Conservation (phyloP, 2,888 invertebrate species). For the Hirtodrosophila histrioides region DNA sequence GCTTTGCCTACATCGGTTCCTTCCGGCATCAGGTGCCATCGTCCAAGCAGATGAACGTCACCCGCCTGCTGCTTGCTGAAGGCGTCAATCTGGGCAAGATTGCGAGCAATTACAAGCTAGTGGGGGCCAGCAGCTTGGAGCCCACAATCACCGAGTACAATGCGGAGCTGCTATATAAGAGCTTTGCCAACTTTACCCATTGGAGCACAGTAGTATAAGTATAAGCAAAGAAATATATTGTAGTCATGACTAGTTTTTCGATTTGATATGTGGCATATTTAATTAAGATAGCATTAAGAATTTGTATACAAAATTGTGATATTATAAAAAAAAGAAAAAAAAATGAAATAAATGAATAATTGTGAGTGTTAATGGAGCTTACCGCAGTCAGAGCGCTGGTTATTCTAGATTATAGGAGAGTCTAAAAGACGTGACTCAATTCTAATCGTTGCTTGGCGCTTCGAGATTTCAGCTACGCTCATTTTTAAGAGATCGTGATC, state of each 20-base stretch:
- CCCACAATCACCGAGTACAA: conserved; percentile 88
- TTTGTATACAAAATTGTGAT: conserved; percentile 49
- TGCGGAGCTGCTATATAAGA: conserved; percentile 87
- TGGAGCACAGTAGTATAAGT: conserved; percentile 80
- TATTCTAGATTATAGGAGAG: conserved; percentile 9
- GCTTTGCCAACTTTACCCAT: conserved; percentile 89
- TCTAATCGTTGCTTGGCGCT: conserved; percentile 1
- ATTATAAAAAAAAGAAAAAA: conserved; percentile 31
- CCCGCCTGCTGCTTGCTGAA: conserved; percentile 86
- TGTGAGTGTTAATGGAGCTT: conserved; percentile 7
- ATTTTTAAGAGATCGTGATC: neutral
- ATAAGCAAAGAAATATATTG: conserved; percentile 3
- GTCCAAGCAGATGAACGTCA: conserved; percentile 86
- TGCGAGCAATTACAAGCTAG: conserved; percentile 87
- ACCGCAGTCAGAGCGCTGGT: conserved; percentile 1
- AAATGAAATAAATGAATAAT: conserved; percentile 17
- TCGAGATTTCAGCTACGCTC: too few relatives aligned
- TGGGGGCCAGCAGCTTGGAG: conserved; percentile 88
- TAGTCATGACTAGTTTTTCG: conserved; percentile 26
- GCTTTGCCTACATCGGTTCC: conserved; percentile 90
- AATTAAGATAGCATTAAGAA: conserved; percentile 32
- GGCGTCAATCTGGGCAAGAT: conserved; percentile 88
- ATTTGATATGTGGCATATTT: conserved; percentile 50
- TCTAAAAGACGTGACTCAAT: conserved; percentile 8
- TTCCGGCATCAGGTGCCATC: conserved; percentile 86